phyloP scores from a whole-genome alignment of 2,888 invertebrate species.

The Smittia sp. region DNA sequence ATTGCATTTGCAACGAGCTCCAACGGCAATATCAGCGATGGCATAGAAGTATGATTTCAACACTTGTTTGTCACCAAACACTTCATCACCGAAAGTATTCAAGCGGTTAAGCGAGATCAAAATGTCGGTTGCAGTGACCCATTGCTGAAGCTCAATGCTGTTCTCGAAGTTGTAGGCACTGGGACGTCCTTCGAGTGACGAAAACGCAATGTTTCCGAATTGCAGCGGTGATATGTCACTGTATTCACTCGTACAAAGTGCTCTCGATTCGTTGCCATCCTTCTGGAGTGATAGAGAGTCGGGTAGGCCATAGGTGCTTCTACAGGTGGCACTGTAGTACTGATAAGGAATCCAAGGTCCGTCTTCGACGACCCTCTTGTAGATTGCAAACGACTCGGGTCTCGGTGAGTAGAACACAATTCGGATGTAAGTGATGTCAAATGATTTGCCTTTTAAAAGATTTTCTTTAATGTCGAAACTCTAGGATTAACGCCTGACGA shows the following conservation, averaged over 20 bases:
- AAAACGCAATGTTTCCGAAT: slow-evolving; percentile 92
- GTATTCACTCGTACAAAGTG: slow-evolving; percentile 97
- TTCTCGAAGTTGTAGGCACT: slow-evolving; percentile 90
- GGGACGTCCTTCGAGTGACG: slow-evolving; percentile 90
- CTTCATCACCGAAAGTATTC: slow-evolving; percentile 98
- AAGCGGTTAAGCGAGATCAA: slow-evolving; percentile 85
- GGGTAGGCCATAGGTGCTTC: slow-evolving; percentile 82
- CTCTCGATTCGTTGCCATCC: slow-evolving; percentile 80
- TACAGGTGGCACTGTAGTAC: slow-evolving; percentile 86
- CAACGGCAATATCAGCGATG: slow-evolving; percentile 78
- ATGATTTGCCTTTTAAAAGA: slow-evolving; percentile 85
- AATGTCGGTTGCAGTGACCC: slow-evolving; percentile 96
- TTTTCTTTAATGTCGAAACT: too few species aligned
- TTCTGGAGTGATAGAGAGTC: slow-evolving; percentile 70
- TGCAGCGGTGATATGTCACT: slow-evolving; percentile 95
- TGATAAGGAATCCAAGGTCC: slow-evolving; percentile 88
- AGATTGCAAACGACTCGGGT: slow-evolving; percentile 96
- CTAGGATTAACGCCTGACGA: too few species aligned
- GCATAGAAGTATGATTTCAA: slow-evolving; percentile 96
- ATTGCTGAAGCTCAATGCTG: slow-evolving; percentile 89
- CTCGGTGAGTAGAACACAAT: slow-evolving; percentile 92
- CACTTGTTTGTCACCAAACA: slow-evolving; percentile 88
- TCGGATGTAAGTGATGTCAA: slow-evolving; percentile 94
- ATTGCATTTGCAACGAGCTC: slow-evolving; percentile 95
- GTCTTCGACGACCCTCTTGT: slow-evolving; percentile 74